A percentile compares a stretch with the other conserved stretches of the same genome.
phyloP scores from a whole-genome alignment of 2,888 invertebrate species.

The Ormyrus rosae region DNA sequence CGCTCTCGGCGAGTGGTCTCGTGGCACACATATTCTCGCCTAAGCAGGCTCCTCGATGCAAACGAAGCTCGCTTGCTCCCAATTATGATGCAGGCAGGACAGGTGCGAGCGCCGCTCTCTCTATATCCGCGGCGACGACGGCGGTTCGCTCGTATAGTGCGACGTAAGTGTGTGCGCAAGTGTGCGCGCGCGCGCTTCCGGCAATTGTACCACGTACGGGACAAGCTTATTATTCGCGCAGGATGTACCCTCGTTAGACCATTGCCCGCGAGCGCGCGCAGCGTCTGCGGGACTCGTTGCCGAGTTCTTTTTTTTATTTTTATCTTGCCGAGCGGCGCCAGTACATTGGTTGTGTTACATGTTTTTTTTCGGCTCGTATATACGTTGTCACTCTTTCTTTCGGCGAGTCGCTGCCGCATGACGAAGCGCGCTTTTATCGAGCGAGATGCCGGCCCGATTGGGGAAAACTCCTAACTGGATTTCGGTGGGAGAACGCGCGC shows the following conservation, averaged over 20 bases:
- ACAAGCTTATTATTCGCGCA: constrained; percentile 56
- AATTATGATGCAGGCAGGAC: not conserved
- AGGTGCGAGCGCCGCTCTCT: constrained; percentile 22
- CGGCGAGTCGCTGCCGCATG: no score
- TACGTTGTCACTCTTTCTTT: no score
- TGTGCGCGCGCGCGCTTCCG: constrained; percentile 49
- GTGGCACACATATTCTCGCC: constrained; percentile 5
- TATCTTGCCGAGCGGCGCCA: not conserved
- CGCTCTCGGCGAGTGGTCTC: not conserved
- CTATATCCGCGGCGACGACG: not conserved
- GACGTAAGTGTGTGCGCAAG: not conserved
- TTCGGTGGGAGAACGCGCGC: no score
- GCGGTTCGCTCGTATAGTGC: not conserved
- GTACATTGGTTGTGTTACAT: constrained; percentile 7
- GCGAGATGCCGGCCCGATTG: no score
- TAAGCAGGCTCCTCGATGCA: no score
- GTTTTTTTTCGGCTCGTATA: not conserved
- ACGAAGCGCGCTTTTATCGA: no score
- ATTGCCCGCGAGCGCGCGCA: constrained; percentile 44
- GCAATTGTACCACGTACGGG: constrained; percentile 55
- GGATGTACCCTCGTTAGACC: constrained; percentile 56
- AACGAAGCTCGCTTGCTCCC: not conserved
- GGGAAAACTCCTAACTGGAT: no score
- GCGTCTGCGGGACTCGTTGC: not conserved
- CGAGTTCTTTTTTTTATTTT: not conserved